Conservation (phyloP, 2,797 vertebrate species). For the Cuculus canorus region DNA sequence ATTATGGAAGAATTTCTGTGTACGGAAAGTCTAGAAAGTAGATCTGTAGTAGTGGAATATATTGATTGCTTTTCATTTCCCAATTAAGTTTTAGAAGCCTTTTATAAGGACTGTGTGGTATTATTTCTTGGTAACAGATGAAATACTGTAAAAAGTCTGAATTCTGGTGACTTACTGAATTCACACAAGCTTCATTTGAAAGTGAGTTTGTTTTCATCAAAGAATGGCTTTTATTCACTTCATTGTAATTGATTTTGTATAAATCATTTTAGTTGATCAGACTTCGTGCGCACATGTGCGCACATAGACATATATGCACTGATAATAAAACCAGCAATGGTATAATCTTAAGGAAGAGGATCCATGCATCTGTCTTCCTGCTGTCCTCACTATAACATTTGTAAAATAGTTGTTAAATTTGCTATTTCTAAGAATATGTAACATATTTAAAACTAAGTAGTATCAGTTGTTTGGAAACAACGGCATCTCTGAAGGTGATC, state of each 20-base stretch:
- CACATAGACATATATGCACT: not conserved
- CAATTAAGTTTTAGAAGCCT: not conserved
- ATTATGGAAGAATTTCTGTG: not conserved
- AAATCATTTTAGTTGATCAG: not conserved
- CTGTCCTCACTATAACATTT: not conserved
- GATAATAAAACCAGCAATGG: not conserved
- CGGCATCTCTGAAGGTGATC: not conserved
- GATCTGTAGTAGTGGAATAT: not conserved
- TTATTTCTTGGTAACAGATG: not conserved
- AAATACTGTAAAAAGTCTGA: not conserved
- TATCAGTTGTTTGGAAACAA: not conserved
- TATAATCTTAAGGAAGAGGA: not conserved
- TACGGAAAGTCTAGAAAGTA: not conserved
- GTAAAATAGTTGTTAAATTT: not conserved
- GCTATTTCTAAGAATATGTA: not conserved
- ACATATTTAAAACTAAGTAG: not conserved
- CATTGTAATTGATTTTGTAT: not conserved
- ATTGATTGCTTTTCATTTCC: not conserved
- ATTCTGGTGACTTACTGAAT: not conserved
- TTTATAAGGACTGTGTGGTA: not conserved
- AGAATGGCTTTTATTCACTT: not conserved
- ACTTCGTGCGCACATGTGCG: rapidly evolving
- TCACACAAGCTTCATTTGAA: not conserved
- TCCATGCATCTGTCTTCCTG: not conserved
- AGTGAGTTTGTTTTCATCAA: not conserved